Evolutionary conservation across 1,140 invertebrate genomes (phyloP).

Genomic region (Drosophila ogumai): DNA sequence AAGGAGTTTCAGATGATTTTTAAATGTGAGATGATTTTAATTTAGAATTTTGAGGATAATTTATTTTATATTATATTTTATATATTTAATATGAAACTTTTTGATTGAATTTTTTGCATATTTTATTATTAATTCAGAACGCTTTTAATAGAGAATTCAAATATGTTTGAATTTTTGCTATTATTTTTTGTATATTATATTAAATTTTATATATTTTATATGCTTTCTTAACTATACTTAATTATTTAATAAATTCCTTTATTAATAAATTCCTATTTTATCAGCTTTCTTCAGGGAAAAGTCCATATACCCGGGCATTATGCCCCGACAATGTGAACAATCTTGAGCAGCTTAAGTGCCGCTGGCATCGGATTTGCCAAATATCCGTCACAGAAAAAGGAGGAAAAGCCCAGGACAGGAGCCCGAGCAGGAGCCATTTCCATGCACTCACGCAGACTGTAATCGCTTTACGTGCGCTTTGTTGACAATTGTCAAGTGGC

Average conservation of each 20-base stretch:
- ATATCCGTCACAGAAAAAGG: slow-evolving; percentile 47
- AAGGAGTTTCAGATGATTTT: background rate
- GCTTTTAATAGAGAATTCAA: background rate
- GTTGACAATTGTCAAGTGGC: slow-evolving; percentile 61
- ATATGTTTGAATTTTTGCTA: background rate
- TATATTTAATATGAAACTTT: no score
- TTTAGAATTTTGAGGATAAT: no score
- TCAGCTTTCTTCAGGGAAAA: background rate
- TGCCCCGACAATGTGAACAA: slow-evolving; percentile 26
- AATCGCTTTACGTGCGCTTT: slow-evolving; percentile 66
- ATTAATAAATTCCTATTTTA: background rate
- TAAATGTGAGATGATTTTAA: background rate
- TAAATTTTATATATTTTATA: no score
- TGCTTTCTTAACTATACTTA: no score
- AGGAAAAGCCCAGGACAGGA: background rate
- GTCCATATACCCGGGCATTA: background rate
- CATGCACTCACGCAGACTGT: slow-evolving; percentile 59
- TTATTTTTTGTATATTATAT: no score
- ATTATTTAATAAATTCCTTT: no score
- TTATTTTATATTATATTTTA: no score
- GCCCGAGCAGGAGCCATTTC: slow-evolving; percentile 29
- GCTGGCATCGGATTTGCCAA: slow-evolving; percentile 59
- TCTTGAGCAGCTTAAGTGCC: slow-evolving; percentile 56
- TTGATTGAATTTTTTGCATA: no score
- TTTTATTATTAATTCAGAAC: background rate